A percentile compares a stretch with the other conserved stretches of the same genome.
phyloP scores from a whole-genome alignment of 2,888 invertebrate genomes.

The Pelosia muscerda region DNA sequence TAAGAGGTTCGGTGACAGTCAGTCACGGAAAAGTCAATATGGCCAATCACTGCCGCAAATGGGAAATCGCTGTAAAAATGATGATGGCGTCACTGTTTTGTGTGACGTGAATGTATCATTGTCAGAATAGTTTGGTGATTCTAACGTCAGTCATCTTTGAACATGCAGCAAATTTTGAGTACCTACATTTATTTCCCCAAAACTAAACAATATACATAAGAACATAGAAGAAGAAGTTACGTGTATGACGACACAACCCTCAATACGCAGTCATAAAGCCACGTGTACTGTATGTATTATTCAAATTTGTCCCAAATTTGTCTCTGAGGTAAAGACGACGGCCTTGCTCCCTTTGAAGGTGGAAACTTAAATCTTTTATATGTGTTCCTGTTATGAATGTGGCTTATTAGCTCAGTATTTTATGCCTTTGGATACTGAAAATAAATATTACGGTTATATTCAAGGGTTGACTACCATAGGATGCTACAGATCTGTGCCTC shows the following conservation, averaged over 20 bases:
- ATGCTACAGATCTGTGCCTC: neutral
- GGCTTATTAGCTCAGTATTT: conserved; percentile 12
- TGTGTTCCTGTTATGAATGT: conserved; percentile 18
- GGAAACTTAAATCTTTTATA: conserved; percentile 20
- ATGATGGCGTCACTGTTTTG: no score
- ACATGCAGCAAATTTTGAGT: neutral
- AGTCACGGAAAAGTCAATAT: no score
- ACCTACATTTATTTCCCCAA: neutral
- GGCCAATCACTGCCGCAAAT: no score
- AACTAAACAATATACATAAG: neutral
- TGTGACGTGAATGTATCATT: no score
- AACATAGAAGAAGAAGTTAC: neutral
- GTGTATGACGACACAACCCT: conserved; percentile 26
- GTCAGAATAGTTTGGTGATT: no score
- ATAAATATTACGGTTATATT: neutral
- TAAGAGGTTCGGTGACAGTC: no score
- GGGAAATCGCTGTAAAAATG: no score
- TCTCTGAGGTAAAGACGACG: conserved; percentile 7
- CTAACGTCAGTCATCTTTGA: no score
- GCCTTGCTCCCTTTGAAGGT: conserved; percentile 14
- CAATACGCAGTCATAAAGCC: conserved; percentile 43
- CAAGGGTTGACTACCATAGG: neutral
- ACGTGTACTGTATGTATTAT: conserved; percentile 47
- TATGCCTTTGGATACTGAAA: neutral
- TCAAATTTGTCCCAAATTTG: conserved; percentile 49